phyloP scores from a whole-genome alignment of 2,113 vertebrate genomes.

The Salminus brasiliensis region DNA sequence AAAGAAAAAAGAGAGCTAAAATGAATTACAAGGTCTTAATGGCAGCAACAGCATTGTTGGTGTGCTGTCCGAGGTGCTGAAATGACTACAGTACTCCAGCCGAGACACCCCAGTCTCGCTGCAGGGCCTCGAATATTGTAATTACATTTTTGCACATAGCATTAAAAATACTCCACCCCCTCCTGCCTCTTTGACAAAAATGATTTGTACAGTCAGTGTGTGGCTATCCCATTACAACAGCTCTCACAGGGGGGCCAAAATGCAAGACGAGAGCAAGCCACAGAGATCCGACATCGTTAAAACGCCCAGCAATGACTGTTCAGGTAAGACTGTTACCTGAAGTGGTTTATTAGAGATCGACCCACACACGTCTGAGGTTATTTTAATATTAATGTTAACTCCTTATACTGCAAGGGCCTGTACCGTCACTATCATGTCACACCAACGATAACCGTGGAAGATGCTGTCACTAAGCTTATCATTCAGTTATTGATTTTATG shows the following conservation, averaged over 20 bases:
- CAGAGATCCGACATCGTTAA: neutral
- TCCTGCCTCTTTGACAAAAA: neutral
- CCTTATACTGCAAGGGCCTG: neutral
- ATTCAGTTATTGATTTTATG: too few species aligned
- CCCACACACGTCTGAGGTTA: neutral
- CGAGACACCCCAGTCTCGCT: neutral
- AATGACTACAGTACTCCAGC: neutral
- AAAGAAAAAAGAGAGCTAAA: neutral
- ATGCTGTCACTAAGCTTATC: neutral
- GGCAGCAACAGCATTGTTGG: neutral
- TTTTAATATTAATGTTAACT: neutral
- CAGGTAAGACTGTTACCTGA: neutral
- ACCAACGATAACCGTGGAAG: too few species aligned
- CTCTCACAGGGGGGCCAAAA: neutral
- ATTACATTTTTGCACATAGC: neutral
- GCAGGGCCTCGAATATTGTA: neutral
- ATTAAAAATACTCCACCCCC: slow-evolving; percentile 12
- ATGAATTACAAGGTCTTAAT: neutral
- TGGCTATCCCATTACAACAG: neutral
- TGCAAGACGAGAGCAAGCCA: slow-evolving; percentile 4
- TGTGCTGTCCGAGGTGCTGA: slow-evolving; percentile 40
- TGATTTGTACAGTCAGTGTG: neutral
- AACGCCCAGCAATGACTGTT: neutral
- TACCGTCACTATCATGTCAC: neutral
- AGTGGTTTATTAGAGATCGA: neutral